Evolutionary conservation across 2,797 vertebrate genomes (phyloP).

Genomic region (Cossypha heuglini): DNA sequence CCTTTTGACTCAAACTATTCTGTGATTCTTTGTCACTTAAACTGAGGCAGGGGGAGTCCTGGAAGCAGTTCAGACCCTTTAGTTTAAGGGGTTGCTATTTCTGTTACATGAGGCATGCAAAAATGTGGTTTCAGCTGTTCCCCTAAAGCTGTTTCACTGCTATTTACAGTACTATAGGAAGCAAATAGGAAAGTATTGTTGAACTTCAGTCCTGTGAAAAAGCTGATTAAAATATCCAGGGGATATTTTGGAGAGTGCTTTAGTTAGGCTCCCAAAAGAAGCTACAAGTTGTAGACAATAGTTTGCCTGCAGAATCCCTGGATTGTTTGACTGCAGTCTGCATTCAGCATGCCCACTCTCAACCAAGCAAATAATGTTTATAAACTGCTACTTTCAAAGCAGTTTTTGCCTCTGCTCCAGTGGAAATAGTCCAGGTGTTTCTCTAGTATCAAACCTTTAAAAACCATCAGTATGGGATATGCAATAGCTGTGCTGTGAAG

Average conservation of each 20-base stretch:
- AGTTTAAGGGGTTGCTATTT: neutral
- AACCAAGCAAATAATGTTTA: neutral
- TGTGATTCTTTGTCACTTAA: neutral
- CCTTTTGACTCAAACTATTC: neutral
- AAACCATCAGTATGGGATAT: neutral
- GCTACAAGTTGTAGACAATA: neutral
- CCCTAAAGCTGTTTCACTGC: neutral
- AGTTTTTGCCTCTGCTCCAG: neutral
- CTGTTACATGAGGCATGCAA: neutral
- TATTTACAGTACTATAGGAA: neutral
- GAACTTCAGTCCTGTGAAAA: neutral
- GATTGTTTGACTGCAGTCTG: neutral
- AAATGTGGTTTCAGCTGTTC: neutral
- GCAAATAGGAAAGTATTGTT: neutral
- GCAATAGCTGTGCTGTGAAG: neutral
- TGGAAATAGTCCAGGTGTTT: neutral
- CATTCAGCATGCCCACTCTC: neutral
- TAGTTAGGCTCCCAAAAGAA: neutral
- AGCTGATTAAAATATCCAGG: neutral
- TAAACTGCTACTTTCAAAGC: neutral
- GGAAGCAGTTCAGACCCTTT: neutral
- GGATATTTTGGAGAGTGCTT: neutral
- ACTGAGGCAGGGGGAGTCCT: neutral
- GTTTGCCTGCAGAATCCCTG: neutral
- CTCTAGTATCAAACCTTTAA: neutral